Evolutionary conservation across 1,140 invertebrate genomes (phyloP).

Genomic region (Drosophila takahashii): DNA sequence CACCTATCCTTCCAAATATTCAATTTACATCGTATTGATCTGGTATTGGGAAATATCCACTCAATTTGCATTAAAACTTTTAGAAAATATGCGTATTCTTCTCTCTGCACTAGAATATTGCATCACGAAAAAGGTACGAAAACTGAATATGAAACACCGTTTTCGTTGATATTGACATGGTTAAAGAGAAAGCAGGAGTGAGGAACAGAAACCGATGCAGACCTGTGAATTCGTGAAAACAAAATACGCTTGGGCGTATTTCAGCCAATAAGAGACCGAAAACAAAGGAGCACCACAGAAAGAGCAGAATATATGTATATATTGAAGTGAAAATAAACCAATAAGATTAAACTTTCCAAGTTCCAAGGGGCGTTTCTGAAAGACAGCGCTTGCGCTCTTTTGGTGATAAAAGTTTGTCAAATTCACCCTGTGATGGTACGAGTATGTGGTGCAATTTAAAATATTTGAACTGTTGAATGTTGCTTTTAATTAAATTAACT

Average conservation of each 20-base stretch:
- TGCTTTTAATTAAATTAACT: conserved; percentile 75
- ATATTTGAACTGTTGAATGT: conserved; percentile 70
- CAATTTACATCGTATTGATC: neutral
- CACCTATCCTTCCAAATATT: neutral
- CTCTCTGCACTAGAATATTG: conserved; percentile 35
- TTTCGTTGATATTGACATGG: conserved; percentile 27
- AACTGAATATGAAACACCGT: conserved; percentile 56
- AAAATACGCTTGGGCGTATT: neutral
- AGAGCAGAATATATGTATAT: neutral
- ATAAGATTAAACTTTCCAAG: neutral
- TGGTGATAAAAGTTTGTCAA: neutral
- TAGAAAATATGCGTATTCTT: neutral
- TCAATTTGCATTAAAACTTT: neutral
- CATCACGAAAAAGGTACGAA: conserved; percentile 47
- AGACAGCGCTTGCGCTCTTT: neutral
- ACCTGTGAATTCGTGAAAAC: neutral
- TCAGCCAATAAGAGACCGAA: conserved; percentile 5
- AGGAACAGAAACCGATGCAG: conserved; percentile 4
- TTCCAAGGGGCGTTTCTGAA: neutral
- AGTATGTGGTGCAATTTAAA: conserved; percentile 39
- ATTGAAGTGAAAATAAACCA: neutral
- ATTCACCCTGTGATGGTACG: conserved; percentile 14
- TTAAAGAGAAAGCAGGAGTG: neutral
- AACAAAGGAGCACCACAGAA: neutral
- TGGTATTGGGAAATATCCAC: neutral